A percentile compares a stretch with the other conserved stretches of the same genome.
Evolutionary conservation across 2,113 vertebrate species (phyloP).

Genomic region (Riparia riparia): DNA sequence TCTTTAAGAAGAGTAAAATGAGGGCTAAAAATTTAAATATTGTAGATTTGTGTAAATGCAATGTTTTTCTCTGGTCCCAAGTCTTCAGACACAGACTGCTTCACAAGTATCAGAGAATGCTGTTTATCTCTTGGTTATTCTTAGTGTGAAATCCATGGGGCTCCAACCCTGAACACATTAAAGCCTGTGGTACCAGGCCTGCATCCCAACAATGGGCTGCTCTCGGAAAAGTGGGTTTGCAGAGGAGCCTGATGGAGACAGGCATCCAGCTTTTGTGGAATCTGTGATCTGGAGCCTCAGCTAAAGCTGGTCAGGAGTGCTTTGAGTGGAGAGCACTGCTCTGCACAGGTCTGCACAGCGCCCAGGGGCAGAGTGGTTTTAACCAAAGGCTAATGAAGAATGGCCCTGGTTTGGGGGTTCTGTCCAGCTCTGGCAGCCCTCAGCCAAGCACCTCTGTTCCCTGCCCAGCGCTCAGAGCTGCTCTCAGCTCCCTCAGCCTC

Average conservation of each 20-base stretch:
- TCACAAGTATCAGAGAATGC: not conserved
- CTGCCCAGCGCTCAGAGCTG: not conserved
- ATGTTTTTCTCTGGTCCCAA: not conserved
- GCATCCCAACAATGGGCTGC: not conserved
- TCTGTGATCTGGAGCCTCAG: not conserved
- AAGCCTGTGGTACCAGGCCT: not conserved
- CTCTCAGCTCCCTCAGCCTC: not conserved
- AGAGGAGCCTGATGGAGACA: not conserved
- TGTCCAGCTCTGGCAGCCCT: not conserved
- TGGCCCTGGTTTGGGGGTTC: not conserved
- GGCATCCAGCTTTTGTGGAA: not conserved
- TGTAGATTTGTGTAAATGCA: not conserved
- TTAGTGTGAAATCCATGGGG: not conserved
- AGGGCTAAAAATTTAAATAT: not conserved
- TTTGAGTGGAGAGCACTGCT: not conserved
- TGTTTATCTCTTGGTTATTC: constrained; percentile 1
- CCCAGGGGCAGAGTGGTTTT: not conserved
- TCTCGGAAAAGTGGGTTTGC: not conserved
- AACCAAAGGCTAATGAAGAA: not conserved
- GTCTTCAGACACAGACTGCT: not conserved
- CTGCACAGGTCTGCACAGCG: not conserved
- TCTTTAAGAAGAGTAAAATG: not conserved
- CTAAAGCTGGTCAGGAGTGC: not conserved
- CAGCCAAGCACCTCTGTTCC: not conserved
- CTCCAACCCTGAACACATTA: not conserved